phyloP scores from a whole-genome alignment of 2,113 vertebrate species.

The Hippocampus barbouri region DNA sequence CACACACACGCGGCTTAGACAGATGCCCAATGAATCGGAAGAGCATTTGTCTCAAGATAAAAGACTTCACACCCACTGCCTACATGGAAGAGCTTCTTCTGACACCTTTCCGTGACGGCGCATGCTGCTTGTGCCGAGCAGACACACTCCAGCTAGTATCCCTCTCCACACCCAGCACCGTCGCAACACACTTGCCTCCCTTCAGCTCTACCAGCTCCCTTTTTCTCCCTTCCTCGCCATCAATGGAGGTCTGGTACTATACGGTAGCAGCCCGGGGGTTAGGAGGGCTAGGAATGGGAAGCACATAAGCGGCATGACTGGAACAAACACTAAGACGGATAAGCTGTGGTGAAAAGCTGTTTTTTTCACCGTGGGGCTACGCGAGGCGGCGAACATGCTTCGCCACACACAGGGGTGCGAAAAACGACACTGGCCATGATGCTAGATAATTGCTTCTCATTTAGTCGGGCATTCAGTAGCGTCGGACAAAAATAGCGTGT shows the following conservation, averaged over 20 bases:
- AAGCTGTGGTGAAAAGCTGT: constrained; percentile 52
- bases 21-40: constrained; percentile 67
- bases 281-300: constrained; percentile 18
- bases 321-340: constrained; percentile 52
- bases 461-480: constrained; percentile 61
- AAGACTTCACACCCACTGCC: constrained; percentile 77
- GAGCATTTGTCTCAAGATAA: constrained; percentile 75
- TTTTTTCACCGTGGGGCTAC: constrained; percentile 55
- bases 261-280: constrained; percentile 48
- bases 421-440: constrained; percentile 72
- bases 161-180: constrained; percentile 68
- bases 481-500: constrained; percentile 74
- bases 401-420: constrained; percentile 61
- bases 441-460: constrained; percentile 78
- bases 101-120: constrained; percentile 74
- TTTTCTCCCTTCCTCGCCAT: constrained; percentile 49
- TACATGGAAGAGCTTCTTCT: constrained; percentile 69
- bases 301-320: constrained; percentile 54
- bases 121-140: constrained; percentile 68
- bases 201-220: constrained; percentile 46
- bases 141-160: constrained; percentile 67
- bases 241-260: constrained; percentile 51
- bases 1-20: constrained; percentile 43
- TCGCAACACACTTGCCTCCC: constrained; percentile 66
- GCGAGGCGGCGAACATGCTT: constrained; percentile 58